These are phyloP conservation scores for Polypterus senegalus DNA, from an alignment of 2,113 vertebrate genomes.

Conservation along the genomic window DNA sequence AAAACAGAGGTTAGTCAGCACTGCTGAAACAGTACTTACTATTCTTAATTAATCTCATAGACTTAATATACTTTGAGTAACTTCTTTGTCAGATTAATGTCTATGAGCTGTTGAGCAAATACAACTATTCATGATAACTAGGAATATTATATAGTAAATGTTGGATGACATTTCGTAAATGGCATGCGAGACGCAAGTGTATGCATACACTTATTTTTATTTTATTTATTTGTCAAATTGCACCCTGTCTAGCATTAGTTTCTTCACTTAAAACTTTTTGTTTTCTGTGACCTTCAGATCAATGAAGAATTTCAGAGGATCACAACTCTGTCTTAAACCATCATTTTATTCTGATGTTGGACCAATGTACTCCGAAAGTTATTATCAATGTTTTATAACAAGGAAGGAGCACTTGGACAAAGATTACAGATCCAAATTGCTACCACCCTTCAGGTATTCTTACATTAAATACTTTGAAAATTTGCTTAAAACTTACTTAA, in stretches of 20 bases:
- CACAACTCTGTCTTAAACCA: slow-evolving; percentile 16
- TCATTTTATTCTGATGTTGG: slow-evolving; percentile 20
- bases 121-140: neutral
- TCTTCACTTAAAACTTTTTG: neutral
- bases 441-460: slow-evolving; percentile 16
- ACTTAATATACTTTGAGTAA: slow-evolving; percentile 1
- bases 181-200: neutral
- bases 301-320: slow-evolving; percentile 23
- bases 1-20: slow-evolving; percentile 15
- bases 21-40: neutral
- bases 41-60: slow-evolving; percentile 6
- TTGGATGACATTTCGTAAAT: neutral
- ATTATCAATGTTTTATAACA: slow-evolving; percentile 18
- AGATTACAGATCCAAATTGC: slow-evolving; percentile 8
- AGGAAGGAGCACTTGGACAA: slow-evolving; percentile 13
- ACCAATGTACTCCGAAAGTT: slow-evolving; percentile 20
- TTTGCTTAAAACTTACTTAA: too few species aligned
- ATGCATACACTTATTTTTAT: slow-evolving; percentile 3
- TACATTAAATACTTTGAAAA: neutral
- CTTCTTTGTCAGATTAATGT: too few species aligned
- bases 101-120: neutral
- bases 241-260: too few species aligned
- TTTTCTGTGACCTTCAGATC: slow-evolving; percentile 13
- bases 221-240: neutral
- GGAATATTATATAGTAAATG: neutral